A percentile compares a stretch with the other conserved stretches of the same genome.
These are phyloP conservation scores for Schrankia costaestrigalis DNA, from an alignment of 2,888 invertebrate genomes.

Conservation along the genomic window DNA sequence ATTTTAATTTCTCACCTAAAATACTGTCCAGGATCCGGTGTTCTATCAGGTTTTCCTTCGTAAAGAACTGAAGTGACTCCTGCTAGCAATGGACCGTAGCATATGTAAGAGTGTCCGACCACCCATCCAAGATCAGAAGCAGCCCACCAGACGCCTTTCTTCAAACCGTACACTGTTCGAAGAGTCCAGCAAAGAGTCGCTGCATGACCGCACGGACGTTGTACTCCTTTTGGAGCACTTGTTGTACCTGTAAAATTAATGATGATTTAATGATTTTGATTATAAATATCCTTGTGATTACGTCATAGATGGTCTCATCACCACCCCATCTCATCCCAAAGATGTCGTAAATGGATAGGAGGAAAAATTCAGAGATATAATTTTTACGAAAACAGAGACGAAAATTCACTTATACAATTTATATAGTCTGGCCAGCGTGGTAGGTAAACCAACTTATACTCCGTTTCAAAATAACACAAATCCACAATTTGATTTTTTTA, in stretches of 20 bases:
- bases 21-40: slow-evolving; percentile 95
- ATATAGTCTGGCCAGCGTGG: too few species aligned
- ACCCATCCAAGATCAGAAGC: slow-evolving; percentile 96
- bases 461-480: too few species aligned
- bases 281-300: too few species aligned
- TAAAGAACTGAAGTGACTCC: slow-evolving; percentile 91
- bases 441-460: too few species aligned
- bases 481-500: too few species aligned
- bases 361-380: too few species aligned
- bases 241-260: slow-evolving; percentile 61
- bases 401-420: too few species aligned
- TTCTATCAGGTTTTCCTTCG: slow-evolving; percentile 97
- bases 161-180: slow-evolving; percentile 89
- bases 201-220: slow-evolving; percentile 93
- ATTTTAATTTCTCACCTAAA: slow-evolving; percentile 82
- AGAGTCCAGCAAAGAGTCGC: slow-evolving; percentile 92
- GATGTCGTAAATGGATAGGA: too few species aligned
- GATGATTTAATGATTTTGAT: too few species aligned
- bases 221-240: slow-evolving; percentile 84
- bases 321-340: too few species aligned
- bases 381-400: too few species aligned
- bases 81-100: slow-evolving; percentile 92
- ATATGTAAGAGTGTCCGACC: slow-evolving; percentile 96
- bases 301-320: too few species aligned
- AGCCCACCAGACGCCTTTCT: slow-evolving; percentile 93